Evolutionary conservation across 2,797 vertebrate genomes (phyloP).

Genomic region (Diceros bicornis): DNA sequence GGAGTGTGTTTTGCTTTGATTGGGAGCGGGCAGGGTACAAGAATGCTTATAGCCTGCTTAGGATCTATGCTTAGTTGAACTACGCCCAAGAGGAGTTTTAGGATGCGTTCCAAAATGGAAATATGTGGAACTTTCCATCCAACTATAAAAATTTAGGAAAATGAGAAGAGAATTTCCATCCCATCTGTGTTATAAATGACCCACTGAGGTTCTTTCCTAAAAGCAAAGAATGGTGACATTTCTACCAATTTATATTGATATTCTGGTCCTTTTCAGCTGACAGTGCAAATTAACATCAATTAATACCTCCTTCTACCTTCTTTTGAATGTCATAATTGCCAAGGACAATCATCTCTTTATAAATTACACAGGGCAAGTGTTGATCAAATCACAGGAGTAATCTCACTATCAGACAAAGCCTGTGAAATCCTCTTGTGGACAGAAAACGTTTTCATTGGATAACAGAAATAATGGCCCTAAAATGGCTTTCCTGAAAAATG

Average conservation of each 20-base stretch:
- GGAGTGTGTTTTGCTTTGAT: neutral
- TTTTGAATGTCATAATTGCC: neutral
- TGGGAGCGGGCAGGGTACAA: neutral
- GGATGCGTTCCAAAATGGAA: neutral
- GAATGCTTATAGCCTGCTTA: neutral
- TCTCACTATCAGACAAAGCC: neutral
- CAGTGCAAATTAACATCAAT: neutral
- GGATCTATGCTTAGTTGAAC: neutral
- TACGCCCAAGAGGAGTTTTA: neutral
- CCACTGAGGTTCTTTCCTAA: neutral
- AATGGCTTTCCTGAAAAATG: constrained; percentile 20
- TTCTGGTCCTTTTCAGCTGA: constrained; percentile 40
- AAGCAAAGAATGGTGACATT: constrained; percentile 35
- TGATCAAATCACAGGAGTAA: neutral
- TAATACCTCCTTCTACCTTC: neutral
- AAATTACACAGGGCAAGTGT: neutral
- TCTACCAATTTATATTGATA: constrained; percentile 43
- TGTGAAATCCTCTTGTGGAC: neutral
- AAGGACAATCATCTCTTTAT: neutral
- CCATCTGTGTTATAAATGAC: neutral
- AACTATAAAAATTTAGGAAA: constrained; percentile 35
- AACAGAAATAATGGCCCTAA: constrained; percentile 39
- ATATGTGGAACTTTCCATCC: neutral
- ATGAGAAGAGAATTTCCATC: neutral
- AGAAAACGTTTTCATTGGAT: constrained; percentile 29